Conservation (phyloP, 1,140 invertebrate genomes). For the Drosophila pseudoananassae region DNA sequence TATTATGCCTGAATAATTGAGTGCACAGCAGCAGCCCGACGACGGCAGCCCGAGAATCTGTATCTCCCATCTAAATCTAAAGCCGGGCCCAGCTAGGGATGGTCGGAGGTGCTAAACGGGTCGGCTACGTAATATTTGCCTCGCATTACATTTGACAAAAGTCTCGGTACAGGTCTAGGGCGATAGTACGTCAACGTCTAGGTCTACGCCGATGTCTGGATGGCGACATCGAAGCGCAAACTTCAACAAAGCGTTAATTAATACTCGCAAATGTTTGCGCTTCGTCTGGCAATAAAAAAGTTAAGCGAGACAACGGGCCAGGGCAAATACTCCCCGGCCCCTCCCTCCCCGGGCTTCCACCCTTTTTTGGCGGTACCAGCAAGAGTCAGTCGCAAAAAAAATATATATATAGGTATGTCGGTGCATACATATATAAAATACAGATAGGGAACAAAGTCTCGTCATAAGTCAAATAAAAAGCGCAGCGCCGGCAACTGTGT, state of each 20-base stretch:
- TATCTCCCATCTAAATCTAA: constrained; percentile 45
- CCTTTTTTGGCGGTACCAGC: constrained; percentile 19
- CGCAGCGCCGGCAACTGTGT: constrained; percentile 61
- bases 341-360: not conserved
- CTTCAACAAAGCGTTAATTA: constrained; percentile 83
- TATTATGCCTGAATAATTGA: constrained; percentile 83
- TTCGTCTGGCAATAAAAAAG: constrained; percentile 81
- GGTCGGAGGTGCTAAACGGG: constrained; percentile 17
- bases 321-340: constrained; percentile 35
- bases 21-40: constrained; percentile 48
- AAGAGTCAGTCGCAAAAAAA: constrained; percentile 36
- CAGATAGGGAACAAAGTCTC: constrained; percentile 57
- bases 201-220: constrained; percentile 47
- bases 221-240: constrained; percentile 78
- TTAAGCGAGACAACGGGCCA: constrained; percentile 73
- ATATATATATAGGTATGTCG: not conserved
- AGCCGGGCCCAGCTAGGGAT: constrained; percentile 14
- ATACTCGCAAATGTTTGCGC: constrained; percentile 82
- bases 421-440: constrained; percentile 8
- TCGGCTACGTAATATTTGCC: constrained; percentile 74
- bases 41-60: constrained; percentile 33
- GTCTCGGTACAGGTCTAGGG: constrained; percentile 7
- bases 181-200: constrained; percentile 32
- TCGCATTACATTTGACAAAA: constrained; percentile 44
- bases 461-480: constrained; percentile 82